Percentiles rank a stretch among this genome's conserved stretches.
Conservation (phyloP, 64 coral and sea anemone genomes). For the Stichodactyla helianthus region DNA sequence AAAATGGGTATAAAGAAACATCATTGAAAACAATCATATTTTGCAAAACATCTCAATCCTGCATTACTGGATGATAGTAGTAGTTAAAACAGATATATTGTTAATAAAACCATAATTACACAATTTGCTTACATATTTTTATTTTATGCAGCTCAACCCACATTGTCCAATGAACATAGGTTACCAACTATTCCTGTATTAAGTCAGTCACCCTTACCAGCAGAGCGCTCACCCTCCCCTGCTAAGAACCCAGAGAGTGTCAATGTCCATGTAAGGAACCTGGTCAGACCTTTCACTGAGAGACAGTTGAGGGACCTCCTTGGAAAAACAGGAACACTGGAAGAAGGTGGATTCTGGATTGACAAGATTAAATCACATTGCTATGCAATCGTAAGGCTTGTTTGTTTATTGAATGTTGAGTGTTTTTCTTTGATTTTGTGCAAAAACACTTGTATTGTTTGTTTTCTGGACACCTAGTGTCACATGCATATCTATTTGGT, state of each 20-base stretch:
- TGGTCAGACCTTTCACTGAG: constrained; percentile 86
- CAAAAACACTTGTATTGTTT: no score
- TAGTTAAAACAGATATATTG: neutral
- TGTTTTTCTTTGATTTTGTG: no score
- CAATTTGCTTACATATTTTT: neutral
- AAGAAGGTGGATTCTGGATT: constrained; percentile 89
- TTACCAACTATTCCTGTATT: constrained; percentile 14
- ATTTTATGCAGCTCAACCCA: neutral
- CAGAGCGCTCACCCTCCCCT: constrained; percentile 62
- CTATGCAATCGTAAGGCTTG: constrained; percentile 75
- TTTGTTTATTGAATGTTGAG: neutral
- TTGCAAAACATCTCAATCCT: neutral
- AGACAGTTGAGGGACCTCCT: constrained; percentile 84
- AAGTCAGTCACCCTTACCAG: constrained; percentile 26
- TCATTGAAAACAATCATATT: neutral
- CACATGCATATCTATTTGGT: no score
- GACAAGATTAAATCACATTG: constrained; percentile 97
- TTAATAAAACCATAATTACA: neutral
- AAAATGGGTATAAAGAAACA: neutral
- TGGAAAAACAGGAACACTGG: constrained; percentile 48
- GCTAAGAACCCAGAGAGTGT: constrained; percentile 54
- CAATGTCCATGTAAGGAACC: constrained; percentile 72
- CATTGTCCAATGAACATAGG: constrained; percentile 4
- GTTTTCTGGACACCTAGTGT: no score
- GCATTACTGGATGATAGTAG: constrained; percentile 8